Evolutionary conservation across 2,888 invertebrate species (phyloP).

Genomic region (Mycalesis mineus): DNA sequence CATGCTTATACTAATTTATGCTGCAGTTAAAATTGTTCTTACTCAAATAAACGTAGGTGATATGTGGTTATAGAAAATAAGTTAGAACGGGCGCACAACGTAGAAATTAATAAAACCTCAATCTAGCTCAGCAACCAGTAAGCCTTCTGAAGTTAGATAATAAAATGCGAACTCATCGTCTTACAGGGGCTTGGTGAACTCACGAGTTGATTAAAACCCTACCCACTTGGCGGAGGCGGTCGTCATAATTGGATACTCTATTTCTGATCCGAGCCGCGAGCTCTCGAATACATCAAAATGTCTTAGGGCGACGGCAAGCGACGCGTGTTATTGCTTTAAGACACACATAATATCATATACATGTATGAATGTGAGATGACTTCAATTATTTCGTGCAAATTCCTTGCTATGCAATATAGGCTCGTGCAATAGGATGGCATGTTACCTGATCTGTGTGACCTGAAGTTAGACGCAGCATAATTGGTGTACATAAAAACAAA

Average conservation of each 20-base stretch:
- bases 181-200: conserved; percentile 9
- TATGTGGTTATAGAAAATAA: background rate
- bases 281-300: conserved; percentile 30
- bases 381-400: no score
- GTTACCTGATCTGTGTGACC: no score
- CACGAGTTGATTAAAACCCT: conserved; percentile 33
- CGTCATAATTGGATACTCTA: conserved; percentile 37
- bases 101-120: background rate
- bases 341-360: background rate
- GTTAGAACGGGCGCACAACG: background rate
- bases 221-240: conserved; percentile 27
- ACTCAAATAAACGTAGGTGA: no score
- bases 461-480: no score
- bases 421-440: no score
- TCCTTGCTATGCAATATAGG: no score
- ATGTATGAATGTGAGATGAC: no score
- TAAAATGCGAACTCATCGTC: conserved; percentile 15
- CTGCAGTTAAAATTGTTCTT: no score
- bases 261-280: conserved; percentile 32
- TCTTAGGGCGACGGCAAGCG: conserved; percentile 19
- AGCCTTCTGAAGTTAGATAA: conserved; percentile 3
- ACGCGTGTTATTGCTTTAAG: conserved; percentile 7
- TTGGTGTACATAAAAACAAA: no score
- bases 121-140: background rate
- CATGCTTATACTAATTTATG: no score